Evolutionary conservation across 2,888 invertebrate species (phyloP), one percentile per base, ranked within the genome.

Genomic region (Tyria jacobaeae): DNA sequence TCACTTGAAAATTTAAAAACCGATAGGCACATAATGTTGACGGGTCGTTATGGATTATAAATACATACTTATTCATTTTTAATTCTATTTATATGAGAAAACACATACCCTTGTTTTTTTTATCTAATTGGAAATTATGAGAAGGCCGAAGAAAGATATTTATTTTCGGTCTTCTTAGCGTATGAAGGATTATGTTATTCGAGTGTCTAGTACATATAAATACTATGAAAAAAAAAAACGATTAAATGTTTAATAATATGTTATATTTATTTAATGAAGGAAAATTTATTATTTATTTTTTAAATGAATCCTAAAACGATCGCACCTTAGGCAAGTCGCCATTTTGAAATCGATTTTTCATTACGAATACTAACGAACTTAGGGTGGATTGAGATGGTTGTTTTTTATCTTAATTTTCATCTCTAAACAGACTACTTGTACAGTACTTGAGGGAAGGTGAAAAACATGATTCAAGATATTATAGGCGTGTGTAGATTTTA

Each of bases 281-380:
- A n/a, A n/a, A n/a, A 37, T 14, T 14, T 37, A 14, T 37, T 17
- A 14, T 3, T n/a, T 9, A 17, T 47, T 47, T 27, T 0, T 7
- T 24, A 39, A 24, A 9, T 0, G 73, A 70, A 68, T 76, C 73
- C 80, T 73, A 75, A 74, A 67, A 75, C 70, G 69, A 68, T 73
- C 64, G 59, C 78, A 76, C 66, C 69, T 80, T 68, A 79, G 79
- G 78, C 68, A 67, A 75, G 82, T 64, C 79, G 75, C 66, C 77
- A 75, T 76, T 71, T 76, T 76, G 47, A 21, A 64, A 89, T 89
- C 80, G 88, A 89, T 89, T 87, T 87, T 88, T 87, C 83, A 89
- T 88, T 88, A 84, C 80, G 77, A 65, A 70, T 73, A 79, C 80
- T 84, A 84, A 85, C 79, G 79, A 82, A 82, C 75, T 79, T 76